Evolutionary conservation across 2,797 vertebrate species (phyloP).

Genomic region (Microctenopoma lineatum): DNA sequence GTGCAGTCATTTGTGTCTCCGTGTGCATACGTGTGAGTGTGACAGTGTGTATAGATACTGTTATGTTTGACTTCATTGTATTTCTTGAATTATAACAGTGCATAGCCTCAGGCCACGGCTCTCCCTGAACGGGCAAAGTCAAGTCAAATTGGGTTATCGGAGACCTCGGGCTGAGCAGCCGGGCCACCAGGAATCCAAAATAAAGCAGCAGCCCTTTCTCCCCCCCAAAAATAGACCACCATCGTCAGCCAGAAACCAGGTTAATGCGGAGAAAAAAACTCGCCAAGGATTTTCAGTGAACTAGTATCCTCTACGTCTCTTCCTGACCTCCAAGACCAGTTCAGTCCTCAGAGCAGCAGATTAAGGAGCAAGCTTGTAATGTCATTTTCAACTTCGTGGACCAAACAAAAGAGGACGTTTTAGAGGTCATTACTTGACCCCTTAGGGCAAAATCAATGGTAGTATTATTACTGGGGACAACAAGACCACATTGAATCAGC

Average conservation of each 20-base stretch:
- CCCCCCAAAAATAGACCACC: constrained; percentile 77
- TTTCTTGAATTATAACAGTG: constrained; percentile 74
- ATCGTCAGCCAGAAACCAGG: constrained; percentile 73
- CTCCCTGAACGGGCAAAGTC: constrained; percentile 82
- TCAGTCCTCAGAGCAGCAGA: neutral
- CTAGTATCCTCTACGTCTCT: constrained; percentile 29
- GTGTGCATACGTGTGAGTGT: constrained; percentile 23
- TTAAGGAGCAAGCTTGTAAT: constrained; percentile 13
- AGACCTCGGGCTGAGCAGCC: constrained; percentile 79
- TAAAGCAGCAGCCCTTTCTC: constrained; percentile 70
- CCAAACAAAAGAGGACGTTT: constrained; percentile 51
- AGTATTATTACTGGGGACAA: constrained; percentile 46
- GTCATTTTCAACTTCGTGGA: constrained; percentile 14
- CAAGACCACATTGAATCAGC: constrained; percentile 48
- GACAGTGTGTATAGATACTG: constrained; percentile 1
- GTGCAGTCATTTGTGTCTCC: constrained; percentile 28
- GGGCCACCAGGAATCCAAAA: constrained; percentile 82
- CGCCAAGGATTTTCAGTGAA: constrained; percentile 51
- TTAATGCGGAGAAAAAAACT: constrained; percentile 61
- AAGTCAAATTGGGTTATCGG: constrained; percentile 84
- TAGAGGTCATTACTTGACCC: constrained; percentile 64
- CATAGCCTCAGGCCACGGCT: constrained; percentile 68
- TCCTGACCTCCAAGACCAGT: constrained; percentile 38
- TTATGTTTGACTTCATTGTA: constrained; percentile 76
- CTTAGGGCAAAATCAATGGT: constrained; percentile 73